Base-by-base conservation (phyloP, 2,113 vertebrate species). In the Scomber japonicus region DNA sequence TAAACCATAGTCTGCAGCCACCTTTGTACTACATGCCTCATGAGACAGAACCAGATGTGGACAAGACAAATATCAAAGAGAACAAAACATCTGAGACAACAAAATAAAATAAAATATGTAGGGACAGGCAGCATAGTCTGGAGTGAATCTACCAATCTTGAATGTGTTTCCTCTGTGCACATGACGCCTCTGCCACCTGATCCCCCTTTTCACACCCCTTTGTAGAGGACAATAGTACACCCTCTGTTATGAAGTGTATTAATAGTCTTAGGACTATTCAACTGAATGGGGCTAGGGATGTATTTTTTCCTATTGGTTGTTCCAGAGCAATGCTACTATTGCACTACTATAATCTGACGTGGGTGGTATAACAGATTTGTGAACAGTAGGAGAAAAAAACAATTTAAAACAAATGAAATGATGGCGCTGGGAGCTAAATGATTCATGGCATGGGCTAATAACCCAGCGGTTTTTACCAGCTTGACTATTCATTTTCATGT, bases 1-100 rank as follows among this genome's bases (percentile, higher is more conserved):
- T 87, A 90, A 94, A 93, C 71, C 69, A 84, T 0, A 64, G 40
- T 73, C 21, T 68, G 59, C 69, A 82, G 90, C 69, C 64, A 82
- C 75, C 66, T 67, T 59, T 48, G 62, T 49, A 31, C 69, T 45
- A 54, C 54, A 72, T 48, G 65, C 70, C 71, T 40, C 66, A 72
- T 21, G 74, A 84, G 75, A 76, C 64, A 71, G 35, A 81, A 76
- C 45, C 50, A 77, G 62, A 81, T 72, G 55, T 65, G 66, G 69
- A 89, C 75, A 61, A 16, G 3, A 62, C 40, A 56, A 63, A 65
- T 27, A 67, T 17, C 40, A 61, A 57, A 49, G 46, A 27, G 24
- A 27, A 27, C 24, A 27, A 27, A 27, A 27, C 24, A 27, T 27
- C 31, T 10, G 17, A 35, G 0, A 50, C 14, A 30, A 49, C 78